A percentile compares a stretch with the other conserved stretches of the same genome.
These are phyloP conservation scores for Hyaena hyaena DNA, from an alignment of 2,113 vertebrate genomes.

Conservation along the genomic window DNA sequence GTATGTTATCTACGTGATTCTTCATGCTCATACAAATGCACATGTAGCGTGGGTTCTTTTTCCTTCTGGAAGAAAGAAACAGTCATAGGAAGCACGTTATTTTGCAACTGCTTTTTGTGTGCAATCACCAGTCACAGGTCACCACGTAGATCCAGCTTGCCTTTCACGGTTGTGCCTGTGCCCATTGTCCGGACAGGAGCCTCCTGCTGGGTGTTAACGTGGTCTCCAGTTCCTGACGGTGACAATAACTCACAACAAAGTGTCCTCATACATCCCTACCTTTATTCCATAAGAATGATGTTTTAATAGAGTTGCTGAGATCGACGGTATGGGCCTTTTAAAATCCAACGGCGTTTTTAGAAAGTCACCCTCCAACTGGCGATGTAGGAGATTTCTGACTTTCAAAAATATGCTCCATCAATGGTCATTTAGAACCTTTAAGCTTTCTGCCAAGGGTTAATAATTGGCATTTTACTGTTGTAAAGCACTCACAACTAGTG, in stretches of 20 bases:
- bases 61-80: not conserved
- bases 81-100: not conserved
- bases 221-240: not conserved
- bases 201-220: not conserved
- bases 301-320: not conserved
- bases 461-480: not conserved
- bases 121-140: too few species aligned
- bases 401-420: not conserved
- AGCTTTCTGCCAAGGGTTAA: not conserved
- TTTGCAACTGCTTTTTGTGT: not conserved
- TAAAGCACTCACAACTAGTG: not conserved
- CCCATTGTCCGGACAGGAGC: not conserved
- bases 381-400: not conserved
- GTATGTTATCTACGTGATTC: not conserved
- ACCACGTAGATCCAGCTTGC: not conserved
- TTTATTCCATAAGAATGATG: not conserved
- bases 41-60: not conserved
- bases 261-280: fast-evolving
- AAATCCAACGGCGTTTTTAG: not conserved
- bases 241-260: not conserved
- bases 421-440: not conserved
- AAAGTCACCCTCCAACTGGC: not conserved
- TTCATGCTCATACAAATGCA: not conserved
- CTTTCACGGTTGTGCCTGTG: not conserved
- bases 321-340: not conserved